Evolutionary conservation across 37 sponge, comb jelly and placozoan genomes (phyloP).

Genomic region (Haliclona indistincta): DNA sequence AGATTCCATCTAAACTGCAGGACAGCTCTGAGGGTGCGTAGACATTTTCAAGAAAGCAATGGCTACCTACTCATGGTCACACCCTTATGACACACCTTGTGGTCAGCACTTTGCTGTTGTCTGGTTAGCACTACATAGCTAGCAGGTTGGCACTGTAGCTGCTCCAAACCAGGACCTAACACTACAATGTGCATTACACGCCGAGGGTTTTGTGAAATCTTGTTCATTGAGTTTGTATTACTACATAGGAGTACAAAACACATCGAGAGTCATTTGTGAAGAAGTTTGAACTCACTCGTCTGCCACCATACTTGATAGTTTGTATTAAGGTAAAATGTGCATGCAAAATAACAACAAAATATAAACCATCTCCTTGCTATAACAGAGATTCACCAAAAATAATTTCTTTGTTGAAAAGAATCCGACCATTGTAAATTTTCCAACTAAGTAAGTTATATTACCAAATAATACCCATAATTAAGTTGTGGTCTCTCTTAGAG

Average conservation of each 20-base stretch:
- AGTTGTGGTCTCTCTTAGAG: conserved; percentile 37
- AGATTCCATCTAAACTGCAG: no score
- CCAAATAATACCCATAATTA: background rate
- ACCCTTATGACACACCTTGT: no score
- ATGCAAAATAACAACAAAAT: background rate
- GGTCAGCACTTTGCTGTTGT: no score
- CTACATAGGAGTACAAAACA: conserved; percentile 97
- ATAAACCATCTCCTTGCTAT: conserved; percentile 2
- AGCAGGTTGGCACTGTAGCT: no score
- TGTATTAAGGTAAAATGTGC: conserved; percentile 85
- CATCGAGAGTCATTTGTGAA: conserved; percentile 84
- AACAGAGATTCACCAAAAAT: conserved; percentile 95
- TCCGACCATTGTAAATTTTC: conserved; percentile 99
- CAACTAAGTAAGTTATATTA: conserved; percentile 67
- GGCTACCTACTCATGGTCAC: no score
- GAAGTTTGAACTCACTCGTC: conserved; percentile 88
- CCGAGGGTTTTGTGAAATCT: background rate
- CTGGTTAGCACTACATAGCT: no score
- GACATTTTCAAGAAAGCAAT: no score
- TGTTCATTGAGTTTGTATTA: background rate
- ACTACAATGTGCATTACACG: background rate
- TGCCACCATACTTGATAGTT: conserved; percentile 93
- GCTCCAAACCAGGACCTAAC: background rate
- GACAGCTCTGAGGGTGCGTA: no score
- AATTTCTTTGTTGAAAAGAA: conserved; percentile 98